phyloP scores from a whole-genome alignment of 2,797 vertebrate genomes.

The Melanotaenia trifasciata region DNA sequence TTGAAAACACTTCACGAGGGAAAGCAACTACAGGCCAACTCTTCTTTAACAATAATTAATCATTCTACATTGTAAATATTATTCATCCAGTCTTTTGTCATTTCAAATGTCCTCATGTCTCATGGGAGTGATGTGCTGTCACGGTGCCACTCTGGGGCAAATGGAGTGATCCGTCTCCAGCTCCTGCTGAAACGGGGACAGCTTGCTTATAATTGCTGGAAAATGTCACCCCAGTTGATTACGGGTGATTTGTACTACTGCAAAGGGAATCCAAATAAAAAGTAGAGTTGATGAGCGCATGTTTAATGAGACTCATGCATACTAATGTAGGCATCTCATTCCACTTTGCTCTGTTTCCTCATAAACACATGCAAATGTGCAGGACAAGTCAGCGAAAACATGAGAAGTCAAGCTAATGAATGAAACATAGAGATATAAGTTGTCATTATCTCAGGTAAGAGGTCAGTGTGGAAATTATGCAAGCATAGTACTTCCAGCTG shows the following conservation, averaged over 20 bases:
- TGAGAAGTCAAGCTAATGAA: constrained; percentile 48
- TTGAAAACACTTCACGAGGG: neutral
- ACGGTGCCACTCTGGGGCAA: constrained; percentile 53
- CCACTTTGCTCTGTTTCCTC: constrained; percentile 57
- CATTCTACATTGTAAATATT: constrained; percentile 24
- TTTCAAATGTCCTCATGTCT: constrained; percentile 53
- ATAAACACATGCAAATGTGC: constrained; percentile 76
- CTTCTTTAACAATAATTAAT: constrained; percentile 31
- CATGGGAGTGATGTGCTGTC: constrained; percentile 55
- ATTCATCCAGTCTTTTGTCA: constrained; percentile 31
- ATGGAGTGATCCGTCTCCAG: constrained; percentile 63
- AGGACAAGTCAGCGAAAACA: constrained; percentile 48
- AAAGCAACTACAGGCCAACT: neutral
- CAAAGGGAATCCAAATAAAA: constrained; percentile 76
- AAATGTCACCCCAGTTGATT: constrained; percentile 85
- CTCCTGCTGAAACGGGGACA: constrained; percentile 60
- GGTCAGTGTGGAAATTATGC: constrained; percentile 32
- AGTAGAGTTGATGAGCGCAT: constrained; percentile 77
- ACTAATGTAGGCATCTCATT: constrained; percentile 72
- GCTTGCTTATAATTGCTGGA: constrained; percentile 77
- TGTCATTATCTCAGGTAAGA: constrained; percentile 47
- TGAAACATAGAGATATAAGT: constrained; percentile 32
- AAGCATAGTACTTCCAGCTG: constrained; percentile 13
- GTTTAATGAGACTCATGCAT: constrained; percentile 80
- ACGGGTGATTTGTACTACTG: constrained; percentile 79